Base-by-base conservation (phyloP, 2,888 invertebrate genomes). In the Meiosimyza platycephala region DNA sequence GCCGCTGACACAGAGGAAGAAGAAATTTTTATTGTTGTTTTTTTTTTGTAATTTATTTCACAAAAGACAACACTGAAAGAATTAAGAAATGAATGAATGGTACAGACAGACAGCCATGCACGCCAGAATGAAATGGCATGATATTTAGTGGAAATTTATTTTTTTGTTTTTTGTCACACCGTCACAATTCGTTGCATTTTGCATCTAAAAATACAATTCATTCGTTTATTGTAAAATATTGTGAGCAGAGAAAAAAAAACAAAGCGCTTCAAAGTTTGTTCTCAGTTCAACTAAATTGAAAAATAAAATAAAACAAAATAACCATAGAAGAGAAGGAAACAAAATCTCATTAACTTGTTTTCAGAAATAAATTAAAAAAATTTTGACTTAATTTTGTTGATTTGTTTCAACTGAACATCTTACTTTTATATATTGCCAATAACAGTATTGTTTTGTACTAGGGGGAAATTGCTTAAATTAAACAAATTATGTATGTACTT, bases 151-250 rank as follows among this genome's bases (percentile, higher is more conserved):
- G n/a, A 16, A 63, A 63, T 48, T n/a, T 16, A 16, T 54, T 12
- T 28, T 28, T 13, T 40, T 69, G 33, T 69, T 60, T 62, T 28
- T 50, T 67, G 55, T 47, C 55, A 40, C 50, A 67, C 33, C 57
- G 67, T 67, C 67, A 67, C 67, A 67, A 40, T 55, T 67, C 67
- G 67, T 50, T 68, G 68, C 68, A 59, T 59, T 68, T 68, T 59
- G 50, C 59, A 18, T 28, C 64, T 51, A 64, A 64, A 64, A 64
- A 64, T 64, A 40, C 40, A 40, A 40, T 40, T 40, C 40, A 40
- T 40, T 40, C 40, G 40, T 40, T 40, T 40, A 40, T 40, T 40
- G 40, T 40, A 40, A 40, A 40, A 40, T 40, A 40, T 40, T 40
- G 40, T 40, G 9, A 40, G 40, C 40, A 40, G 40, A 40, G 40